A percentile compares a stretch with the other conserved stretches of the same genome.
Conservation (phyloP, 2,888 invertebrate genomes). For the Leptopilina syphax region DNA sequence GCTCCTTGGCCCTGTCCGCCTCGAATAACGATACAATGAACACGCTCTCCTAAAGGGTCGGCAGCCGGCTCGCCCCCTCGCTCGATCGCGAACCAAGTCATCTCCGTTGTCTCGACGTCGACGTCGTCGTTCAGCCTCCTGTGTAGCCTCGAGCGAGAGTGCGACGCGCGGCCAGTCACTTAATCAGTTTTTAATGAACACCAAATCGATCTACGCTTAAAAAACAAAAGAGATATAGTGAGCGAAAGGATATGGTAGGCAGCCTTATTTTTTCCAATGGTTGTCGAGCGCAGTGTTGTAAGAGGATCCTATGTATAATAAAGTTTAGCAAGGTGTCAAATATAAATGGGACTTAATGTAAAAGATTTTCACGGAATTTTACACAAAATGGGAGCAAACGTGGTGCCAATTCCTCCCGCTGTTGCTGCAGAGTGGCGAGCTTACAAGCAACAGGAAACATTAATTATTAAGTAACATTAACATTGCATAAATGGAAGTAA, state of each 20-base stretch:
- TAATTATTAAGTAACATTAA: slow-evolving; percentile 60
- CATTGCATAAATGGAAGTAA: slow-evolving; percentile 63
- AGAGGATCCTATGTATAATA: slow-evolving; percentile 51
- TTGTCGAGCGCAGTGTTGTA: slow-evolving; percentile 56
- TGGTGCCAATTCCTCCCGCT: slow-evolving; percentile 76
- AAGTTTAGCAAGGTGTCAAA: slow-evolving; percentile 46
- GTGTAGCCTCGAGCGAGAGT: slow-evolving; percentile 42
- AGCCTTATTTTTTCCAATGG: slow-evolving; percentile 62
- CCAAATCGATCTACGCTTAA: slow-evolving; percentile 68
- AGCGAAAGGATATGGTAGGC: slow-evolving; percentile 48
- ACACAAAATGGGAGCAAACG: slow-evolving; percentile 73
- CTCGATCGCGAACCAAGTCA: slow-evolving; percentile 40
- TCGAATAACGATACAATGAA: slow-evolving; percentile 77
- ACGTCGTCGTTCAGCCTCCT: slow-evolving; percentile 42
- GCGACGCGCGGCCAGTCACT: slow-evolving; percentile 35
- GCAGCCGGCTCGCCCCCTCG: slow-evolving; percentile 56
- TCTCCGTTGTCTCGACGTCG: slow-evolving; percentile 40
- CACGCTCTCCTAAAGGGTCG: slow-evolving; percentile 79
- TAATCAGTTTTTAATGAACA: slow-evolving; percentile 58
- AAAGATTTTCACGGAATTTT: slow-evolving; percentile 38
- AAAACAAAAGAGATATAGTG: slow-evolving; percentile 45
- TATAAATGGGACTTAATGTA: slow-evolving; percentile 38
- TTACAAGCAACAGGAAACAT: slow-evolving; percentile 56
- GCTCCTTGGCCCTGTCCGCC: slow-evolving; percentile 79
- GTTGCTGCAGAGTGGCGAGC: slow-evolving; percentile 63